Base-by-base conservation (phyloP, 1,140 invertebrate genomes). In the Coenobita brevimanus region DNA sequence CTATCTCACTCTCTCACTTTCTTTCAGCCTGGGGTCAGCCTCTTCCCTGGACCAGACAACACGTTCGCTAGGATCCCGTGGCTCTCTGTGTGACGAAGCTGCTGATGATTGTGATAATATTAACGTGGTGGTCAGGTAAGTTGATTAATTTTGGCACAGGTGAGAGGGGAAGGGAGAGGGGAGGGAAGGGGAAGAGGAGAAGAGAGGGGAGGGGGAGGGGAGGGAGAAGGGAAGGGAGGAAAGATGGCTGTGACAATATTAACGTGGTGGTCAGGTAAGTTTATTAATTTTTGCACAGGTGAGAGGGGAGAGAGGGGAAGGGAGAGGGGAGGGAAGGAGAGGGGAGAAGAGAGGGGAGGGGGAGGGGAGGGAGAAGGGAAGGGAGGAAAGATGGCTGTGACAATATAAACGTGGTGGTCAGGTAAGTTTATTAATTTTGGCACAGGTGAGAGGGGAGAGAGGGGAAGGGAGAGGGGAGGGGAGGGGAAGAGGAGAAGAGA, bases 391-490 rank as follows among this genome's bases (percentile, higher is more conserved):
- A 91, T 64, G 89, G 89, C 30, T 91, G 90, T 27, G 92, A 93
- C 76, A 93, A 92, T 73, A 93, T 93, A 54, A 92, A 92, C 76
- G 93, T 93, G 3, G 92, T 93, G 8, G 92, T 93, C 81, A 89
- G 93, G 91, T 93, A 91, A 88, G 88, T 79, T n/a, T n/a, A n/a
- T n/a, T n/a, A n/a, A n/a, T n/a, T n/a, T n/a, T n/a, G n/a, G 41
- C 67, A 38, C 67, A 43, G 24, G 17, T 54, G 75, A 33, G 78
- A 21, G 13, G 41, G n/a, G 27, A 24, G n/a, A 3, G n/a, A 3
- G 24, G 17, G 78, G 38, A 50, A 60, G 50, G 24, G 54, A 62
- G 78, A 36, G 50, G 17, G 78, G 24, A 27, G 38, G 8, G 24
- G 50, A 57, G 78, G 17, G 50, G 10, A 27, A 27, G 76, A 27